These are phyloP conservation scores for Plebejus argus DNA, from an alignment of 2,888 invertebrate genomes.

Conservation along the genomic window DNA sequence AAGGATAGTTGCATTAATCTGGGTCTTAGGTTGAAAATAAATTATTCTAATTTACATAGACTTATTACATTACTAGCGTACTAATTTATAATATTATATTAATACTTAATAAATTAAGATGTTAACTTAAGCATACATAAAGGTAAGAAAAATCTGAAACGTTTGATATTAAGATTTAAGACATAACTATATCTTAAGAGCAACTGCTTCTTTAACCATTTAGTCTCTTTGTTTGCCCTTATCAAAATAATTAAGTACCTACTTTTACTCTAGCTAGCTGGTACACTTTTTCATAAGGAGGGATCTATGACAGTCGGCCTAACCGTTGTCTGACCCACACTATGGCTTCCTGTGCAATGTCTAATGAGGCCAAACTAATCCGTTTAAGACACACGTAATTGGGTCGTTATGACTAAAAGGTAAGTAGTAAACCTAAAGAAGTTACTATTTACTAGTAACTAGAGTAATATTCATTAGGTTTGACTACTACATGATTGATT, in stretches of 20 bases:
- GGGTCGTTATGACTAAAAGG: slow-evolving; percentile 35
- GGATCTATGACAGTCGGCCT: slow-evolving; percentile 32
- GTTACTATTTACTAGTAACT: neutral
- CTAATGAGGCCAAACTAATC: slow-evolving; percentile 42
- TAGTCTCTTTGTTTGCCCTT: neutral
- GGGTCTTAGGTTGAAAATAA: too few species aligned
- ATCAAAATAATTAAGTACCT: neutral
- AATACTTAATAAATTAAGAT: too few species aligned
- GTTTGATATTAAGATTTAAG: too few species aligned
- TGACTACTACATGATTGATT: too few species aligned
- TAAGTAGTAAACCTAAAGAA: neutral
- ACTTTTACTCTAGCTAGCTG: slow-evolving; percentile 8
- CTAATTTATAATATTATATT: too few species aligned
- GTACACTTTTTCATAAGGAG: slow-evolving; percentile 38
- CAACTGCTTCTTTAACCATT: too few species aligned
- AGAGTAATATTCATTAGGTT: slow-evolving; percentile 19
- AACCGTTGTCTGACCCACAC: slow-evolving; percentile 47
- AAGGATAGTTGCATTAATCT: too few species aligned
- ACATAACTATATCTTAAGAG: too few species aligned
- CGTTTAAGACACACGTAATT: slow-evolving; percentile 41
- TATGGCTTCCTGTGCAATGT: slow-evolving; percentile 48
- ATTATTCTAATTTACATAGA: too few species aligned
- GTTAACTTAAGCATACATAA: too few species aligned
- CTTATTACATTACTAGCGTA: too few species aligned
- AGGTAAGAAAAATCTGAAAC: too few species aligned